Evolutionary conservation across 2,113 vertebrate genomes (phyloP), one percentile per base, ranked within the genome.

Genomic region (Nibea albiflora): DNA sequence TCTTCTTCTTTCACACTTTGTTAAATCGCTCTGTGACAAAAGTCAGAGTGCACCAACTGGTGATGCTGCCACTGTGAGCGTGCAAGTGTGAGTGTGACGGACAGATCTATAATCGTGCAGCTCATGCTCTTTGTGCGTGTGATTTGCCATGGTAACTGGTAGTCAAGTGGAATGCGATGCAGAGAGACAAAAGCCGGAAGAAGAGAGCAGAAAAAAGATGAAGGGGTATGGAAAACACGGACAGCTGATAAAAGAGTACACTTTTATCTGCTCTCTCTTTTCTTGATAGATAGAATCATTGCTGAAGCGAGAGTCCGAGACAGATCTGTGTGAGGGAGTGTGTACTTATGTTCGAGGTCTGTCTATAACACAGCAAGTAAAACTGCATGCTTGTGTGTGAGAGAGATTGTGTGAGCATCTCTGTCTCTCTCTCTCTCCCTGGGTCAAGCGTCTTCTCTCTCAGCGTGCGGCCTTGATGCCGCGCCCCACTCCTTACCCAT

Each of bases 131-230:
- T 78, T 89, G 83, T 80, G 63, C 24, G 26, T 73, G 57, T 84
- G 63, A 83, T 85, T 89, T 53, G 73, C 85, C 77, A 93, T 88
- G 87, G 85, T 83, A 87, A 90, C 86, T 78, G 74, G 35, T 65
- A 53, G 83, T 75, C 58, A 69, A 87, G 80, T 68, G 84, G 83
- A 88, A 81, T 65, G 71, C 44, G 58, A 47, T 22, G 54, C 76
- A 60, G 68, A 58, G 50, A 24, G 39, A 85, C 65, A 87, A 80
- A 79, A 76, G 56, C 44, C 10, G 16, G 58, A 65, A 67, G 73
- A 83, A 28, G 52, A 77, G n/a, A 73, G 47, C 4, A 6, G 19
- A 26, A 61, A 42, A 56, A 26, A 81, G 49, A 70, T 78, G 26
- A 81, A 68, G 63, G 47, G 53, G 28, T 81, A 72, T 35, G 24